Conservation (phyloP, 2,113 vertebrate genomes). For the Psilopogon haemacephalus region DNA sequence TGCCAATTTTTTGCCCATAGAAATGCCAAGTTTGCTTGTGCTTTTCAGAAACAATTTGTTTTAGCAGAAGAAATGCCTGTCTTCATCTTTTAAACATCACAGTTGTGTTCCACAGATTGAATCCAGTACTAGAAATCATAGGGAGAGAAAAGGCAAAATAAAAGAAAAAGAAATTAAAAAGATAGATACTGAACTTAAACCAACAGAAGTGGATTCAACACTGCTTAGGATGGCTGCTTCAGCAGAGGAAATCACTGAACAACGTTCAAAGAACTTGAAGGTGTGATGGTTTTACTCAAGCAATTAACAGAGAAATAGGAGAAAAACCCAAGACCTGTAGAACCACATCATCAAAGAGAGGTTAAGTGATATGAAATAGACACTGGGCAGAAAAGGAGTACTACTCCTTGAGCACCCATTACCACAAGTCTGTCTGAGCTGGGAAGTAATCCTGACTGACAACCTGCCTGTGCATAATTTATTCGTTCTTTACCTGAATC, state of each 20-base stretch:
- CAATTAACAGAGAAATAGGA: conserved; percentile 42
- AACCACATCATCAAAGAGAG: conserved; percentile 72
- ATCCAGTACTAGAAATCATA: conserved; percentile 66
- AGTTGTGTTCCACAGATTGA: conserved; percentile 79
- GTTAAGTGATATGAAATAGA: conserved; percentile 72
- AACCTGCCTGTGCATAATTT: conserved; percentile 44
- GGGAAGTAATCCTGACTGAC: conserved; percentile 72
- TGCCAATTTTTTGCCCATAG: neutral
- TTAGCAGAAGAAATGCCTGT: conserved; percentile 65
- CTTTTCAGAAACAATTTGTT: conserved; percentile 61
- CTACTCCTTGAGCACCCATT: conserved; percentile 59
- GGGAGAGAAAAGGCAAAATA: conserved; percentile 15
- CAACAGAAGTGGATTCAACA: conserved; percentile 72
- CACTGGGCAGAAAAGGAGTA: conserved; percentile 63
- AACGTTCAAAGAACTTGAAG: conserved; percentile 68
- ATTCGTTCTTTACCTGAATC: neutral
- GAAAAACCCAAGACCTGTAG: conserved; percentile 62
- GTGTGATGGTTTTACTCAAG: conserved; percentile 76
- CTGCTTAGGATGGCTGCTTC: conserved; percentile 59
- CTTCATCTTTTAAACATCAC: conserved; percentile 70
- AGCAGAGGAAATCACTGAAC: conserved; percentile 61
- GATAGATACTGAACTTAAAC: neutral
- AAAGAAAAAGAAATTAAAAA: too few relatives aligned
- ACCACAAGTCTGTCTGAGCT: conserved; percentile 74
- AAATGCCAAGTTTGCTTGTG: neutral